These are phyloP conservation scores for Cacoxenus indagator DNA, from an alignment of 2,888 invertebrate species.

Conservation along the genomic window DNA sequence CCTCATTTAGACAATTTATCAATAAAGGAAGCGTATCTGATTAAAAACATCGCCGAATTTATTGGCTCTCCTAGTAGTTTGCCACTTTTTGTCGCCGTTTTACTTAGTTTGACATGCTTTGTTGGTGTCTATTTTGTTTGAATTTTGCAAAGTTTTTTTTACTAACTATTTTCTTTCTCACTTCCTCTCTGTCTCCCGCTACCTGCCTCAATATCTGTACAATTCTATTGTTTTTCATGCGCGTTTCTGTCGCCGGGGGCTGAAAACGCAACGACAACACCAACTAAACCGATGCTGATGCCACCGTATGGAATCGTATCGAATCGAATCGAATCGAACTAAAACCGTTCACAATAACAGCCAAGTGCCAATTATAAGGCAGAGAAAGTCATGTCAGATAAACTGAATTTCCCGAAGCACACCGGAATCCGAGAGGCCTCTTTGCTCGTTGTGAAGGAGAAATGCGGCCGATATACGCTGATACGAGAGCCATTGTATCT, in stretches of 20 bases:
- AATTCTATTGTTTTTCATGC: slow-evolving; percentile 33
- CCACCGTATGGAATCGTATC: too few relatives aligned
- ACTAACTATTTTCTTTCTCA: slow-evolving; percentile 34
- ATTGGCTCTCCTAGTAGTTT: too few relatives aligned
- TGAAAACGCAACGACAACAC: slow-evolving; percentile 13
- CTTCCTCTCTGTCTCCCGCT: slow-evolving; percentile 57
- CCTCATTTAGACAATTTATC: too few relatives aligned
- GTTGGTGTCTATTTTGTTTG: slow-evolving; percentile 27
- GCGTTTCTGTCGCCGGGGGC: slow-evolving; percentile 33
- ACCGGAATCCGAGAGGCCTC: slow-evolving; percentile 89
- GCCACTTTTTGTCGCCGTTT: too few relatives aligned
- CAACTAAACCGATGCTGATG: neutral
- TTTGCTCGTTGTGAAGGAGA: slow-evolving; percentile 88
- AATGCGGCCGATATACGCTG: slow-evolving; percentile 87
- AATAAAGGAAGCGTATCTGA: too few relatives aligned
- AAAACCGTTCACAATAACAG: slow-evolving; percentile 69
- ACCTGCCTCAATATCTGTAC: slow-evolving; percentile 51
- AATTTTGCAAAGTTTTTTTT: slow-evolving; percentile 29
- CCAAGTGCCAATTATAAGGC: slow-evolving; percentile 80
- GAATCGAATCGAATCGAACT: slow-evolving; percentile 4
- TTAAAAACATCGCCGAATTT: too few relatives aligned
- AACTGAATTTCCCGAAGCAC: slow-evolving; percentile 78
- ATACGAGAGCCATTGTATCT: slow-evolving; percentile 91
- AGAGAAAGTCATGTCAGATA: slow-evolving; percentile 76
- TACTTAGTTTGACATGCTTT: slow-evolving; percentile 51